These are phyloP conservation scores for Momotus momota DNA, from an alignment of 2,797 vertebrate species.

Conservation along the genomic window DNA sequence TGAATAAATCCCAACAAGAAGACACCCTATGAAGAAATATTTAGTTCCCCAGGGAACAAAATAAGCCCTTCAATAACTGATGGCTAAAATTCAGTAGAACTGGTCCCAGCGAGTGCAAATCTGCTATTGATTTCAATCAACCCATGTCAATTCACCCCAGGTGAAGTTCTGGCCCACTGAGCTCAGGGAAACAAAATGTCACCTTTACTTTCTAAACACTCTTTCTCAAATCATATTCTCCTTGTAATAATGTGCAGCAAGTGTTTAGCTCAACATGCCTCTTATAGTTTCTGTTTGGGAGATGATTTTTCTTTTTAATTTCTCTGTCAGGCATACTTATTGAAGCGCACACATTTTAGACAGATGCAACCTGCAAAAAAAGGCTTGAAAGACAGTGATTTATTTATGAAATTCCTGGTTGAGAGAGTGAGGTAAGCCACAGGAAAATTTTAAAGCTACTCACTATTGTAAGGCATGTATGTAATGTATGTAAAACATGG, in stretches of 20 bases:
- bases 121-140: background rate
- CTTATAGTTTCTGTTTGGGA: constrained; percentile 60
- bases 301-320: constrained; percentile 77
- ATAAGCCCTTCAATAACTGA: background rate
- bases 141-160: background rate
- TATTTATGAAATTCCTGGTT: constrained; percentile 68
- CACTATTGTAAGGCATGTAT: background rate
- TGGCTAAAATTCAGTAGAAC: background rate
- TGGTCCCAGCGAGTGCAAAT: background rate
- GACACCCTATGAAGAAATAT: background rate
- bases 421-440: constrained; percentile 52
- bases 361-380: constrained; percentile 64
- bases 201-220: constrained; percentile 57
- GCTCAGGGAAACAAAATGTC: constrained; percentile 63
- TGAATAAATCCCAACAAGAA: background rate
- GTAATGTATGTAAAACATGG: background rate
- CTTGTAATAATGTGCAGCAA: constrained; percentile 55
- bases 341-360: constrained; percentile 56
- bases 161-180: constrained; percentile 56
- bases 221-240: constrained; percentile 46
- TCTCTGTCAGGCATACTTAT: constrained; percentile 73
- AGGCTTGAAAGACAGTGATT: constrained; percentile 71
- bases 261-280: constrained; percentile 68
- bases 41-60: background rate
- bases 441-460: constrained; percentile 29